A percentile compares a stretch with the other conserved stretches of the same genome.
phyloP scores from a whole-genome alignment of 2,113 vertebrate species.

The Nothoprocta pentlandii region DNA sequence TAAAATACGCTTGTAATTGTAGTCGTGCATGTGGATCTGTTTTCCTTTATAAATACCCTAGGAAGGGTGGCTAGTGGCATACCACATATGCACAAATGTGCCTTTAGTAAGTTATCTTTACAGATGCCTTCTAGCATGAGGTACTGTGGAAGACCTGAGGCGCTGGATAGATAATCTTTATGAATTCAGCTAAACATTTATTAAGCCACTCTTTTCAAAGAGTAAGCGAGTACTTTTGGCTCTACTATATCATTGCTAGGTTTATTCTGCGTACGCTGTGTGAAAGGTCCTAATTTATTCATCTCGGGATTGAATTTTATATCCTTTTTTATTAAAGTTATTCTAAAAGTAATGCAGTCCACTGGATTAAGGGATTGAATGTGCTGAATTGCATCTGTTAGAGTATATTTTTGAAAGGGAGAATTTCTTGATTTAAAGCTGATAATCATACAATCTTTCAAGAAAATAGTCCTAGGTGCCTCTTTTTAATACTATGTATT shows the following conservation, averaged over 20 bases:
- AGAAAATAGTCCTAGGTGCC: neutral
- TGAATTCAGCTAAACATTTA: slow-evolving; percentile 3
- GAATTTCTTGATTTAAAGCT: slow-evolving; percentile 1
- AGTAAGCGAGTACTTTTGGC: neutral
- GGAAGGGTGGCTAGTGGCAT: neutral
- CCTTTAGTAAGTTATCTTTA: neutral
- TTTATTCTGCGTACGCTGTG: neutral
- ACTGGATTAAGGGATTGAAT: slow-evolving; percentile 12
- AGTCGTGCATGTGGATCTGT: neutral
- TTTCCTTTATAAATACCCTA: slow-evolving; percentile 18
- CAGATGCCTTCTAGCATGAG: neutral
- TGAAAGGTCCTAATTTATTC: slow-evolving; percentile 47
- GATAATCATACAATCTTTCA: slow-evolving; percentile 8
- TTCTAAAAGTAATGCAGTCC: slow-evolving; percentile 7
- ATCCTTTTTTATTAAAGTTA: slow-evolving; percentile 13
- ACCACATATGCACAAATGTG: neutral
- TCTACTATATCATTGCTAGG: neutral
- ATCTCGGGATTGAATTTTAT: slow-evolving; percentile 50
- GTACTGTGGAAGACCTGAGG: neutral
- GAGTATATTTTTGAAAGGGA: neutral
- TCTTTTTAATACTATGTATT: neutral
- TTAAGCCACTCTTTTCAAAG: neutral
- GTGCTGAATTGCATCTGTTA: neutral
- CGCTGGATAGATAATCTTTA: neutral
- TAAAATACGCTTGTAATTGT: neutral